Conservation (phyloP, 2,888 invertebrate genomes). For the Autographa gamma region DNA sequence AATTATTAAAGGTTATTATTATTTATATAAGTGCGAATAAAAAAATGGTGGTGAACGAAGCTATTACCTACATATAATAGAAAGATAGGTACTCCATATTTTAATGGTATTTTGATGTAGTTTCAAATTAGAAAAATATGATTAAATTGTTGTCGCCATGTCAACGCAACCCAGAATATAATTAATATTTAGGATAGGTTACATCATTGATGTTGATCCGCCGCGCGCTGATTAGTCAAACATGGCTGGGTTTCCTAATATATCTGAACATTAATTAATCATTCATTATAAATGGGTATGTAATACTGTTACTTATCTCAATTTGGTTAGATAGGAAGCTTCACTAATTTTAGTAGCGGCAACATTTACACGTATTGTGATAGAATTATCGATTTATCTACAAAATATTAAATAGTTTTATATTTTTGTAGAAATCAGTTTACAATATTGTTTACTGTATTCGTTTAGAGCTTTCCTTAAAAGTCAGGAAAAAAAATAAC, state of each 20-base stretch:
- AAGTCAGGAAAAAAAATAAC: too few species aligned
- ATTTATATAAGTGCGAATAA: too few species aligned
- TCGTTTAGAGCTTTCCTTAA: too few species aligned
- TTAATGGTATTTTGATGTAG: too few species aligned
- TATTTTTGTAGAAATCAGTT: not conserved
- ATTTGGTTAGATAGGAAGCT: constrained; percentile 3
- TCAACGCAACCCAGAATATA: not conserved
- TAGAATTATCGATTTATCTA: not conserved
- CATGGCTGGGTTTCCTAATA: constrained; percentile 16
- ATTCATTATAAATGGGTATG: constrained; percentile 1
- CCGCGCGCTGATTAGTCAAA: constrained; percentile 1
- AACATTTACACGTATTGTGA: not conserved
- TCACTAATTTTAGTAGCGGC: not conserved
- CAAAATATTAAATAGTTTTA: not conserved
- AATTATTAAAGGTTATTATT: not conserved
- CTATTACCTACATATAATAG: too few species aligned
- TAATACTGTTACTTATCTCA: not conserved
- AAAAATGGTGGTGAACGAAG: too few species aligned
- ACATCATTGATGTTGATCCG: constrained; percentile 27
- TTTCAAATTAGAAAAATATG: not conserved
- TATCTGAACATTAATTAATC: not conserved
- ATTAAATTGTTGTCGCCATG: not conserved
- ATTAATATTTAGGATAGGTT: constrained; percentile 23
- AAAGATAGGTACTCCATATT: too few species aligned
- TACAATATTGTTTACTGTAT: too few species aligned